A percentile compares a stretch with the other conserved stretches of the same genome.
phyloP scores from a whole-genome alignment of 2,888 invertebrate species.

The Leptopilina drosophilae region DNA sequence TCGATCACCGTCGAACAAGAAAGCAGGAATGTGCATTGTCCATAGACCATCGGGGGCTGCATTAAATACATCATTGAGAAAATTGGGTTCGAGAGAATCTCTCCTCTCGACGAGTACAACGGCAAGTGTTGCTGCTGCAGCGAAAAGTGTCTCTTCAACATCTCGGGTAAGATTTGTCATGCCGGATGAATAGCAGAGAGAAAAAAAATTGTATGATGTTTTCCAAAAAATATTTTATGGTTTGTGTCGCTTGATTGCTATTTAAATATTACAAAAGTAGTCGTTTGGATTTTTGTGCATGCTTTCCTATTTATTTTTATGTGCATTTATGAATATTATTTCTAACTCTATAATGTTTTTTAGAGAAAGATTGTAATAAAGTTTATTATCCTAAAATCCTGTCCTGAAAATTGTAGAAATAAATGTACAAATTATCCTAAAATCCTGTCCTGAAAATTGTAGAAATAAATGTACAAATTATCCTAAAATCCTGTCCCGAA shows the following conservation, averaged over 20 bases:
- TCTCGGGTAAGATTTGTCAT: slow-evolving; percentile 85
- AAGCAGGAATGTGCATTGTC: slow-evolving; percentile 81
- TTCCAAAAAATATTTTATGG: slow-evolving; percentile 10
- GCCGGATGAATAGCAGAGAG: slow-evolving; percentile 63
- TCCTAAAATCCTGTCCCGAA: no score
- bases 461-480: no score
- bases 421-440: no score
- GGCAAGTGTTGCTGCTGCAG: slow-evolving; percentile 76
- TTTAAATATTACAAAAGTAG: neutral
- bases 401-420: no score
- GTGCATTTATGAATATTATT: no score
- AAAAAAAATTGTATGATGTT: slow-evolving; percentile 28
- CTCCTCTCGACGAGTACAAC: slow-evolving; percentile 80
- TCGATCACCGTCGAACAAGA: slow-evolving; percentile 87
- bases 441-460: no score
- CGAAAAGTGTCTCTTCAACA: slow-evolving; percentile 80
- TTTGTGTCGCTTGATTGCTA: neutral
- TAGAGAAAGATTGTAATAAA: no score
- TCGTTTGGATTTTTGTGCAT: no score
- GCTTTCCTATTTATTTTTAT: no score
- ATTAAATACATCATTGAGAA: slow-evolving; percentile 79
- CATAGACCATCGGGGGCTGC: slow-evolving; percentile 82
- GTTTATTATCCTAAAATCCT: no score
- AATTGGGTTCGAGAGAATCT: slow-evolving; percentile 91
- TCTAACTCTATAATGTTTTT: no score